Evolutionary conservation across 2,113 vertebrate genomes (phyloP).

Genomic region (Albula glossodonta): DNA sequence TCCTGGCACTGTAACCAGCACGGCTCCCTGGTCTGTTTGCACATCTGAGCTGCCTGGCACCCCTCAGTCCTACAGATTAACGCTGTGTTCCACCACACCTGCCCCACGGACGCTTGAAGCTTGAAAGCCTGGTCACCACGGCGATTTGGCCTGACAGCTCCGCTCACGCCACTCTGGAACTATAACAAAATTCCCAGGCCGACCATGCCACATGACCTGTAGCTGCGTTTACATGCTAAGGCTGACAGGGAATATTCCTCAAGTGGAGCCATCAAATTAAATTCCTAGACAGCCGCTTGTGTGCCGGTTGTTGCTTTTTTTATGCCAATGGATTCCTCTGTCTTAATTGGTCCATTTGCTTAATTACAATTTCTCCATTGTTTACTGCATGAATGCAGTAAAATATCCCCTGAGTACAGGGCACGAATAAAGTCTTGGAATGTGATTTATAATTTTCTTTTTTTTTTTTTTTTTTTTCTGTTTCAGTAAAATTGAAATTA

Average conservation of each 20-base stretch:
- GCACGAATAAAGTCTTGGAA: neutral
- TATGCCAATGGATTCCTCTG: neutral
- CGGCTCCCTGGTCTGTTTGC: conserved; percentile 36
- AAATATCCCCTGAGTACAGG: neutral
- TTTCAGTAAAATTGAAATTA: neutral
- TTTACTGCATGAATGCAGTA: neutral
- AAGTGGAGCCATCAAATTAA: no score
- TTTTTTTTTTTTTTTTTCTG: neutral
- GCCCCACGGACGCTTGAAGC: neutral
- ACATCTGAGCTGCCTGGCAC: conserved; percentile 30
- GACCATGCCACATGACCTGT: neutral
- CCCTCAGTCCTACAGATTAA: conserved; percentile 17
- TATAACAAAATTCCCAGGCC: no score
- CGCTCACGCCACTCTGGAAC: no score
- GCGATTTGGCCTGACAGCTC: neutral
- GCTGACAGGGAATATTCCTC: no score
- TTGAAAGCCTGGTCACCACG: neutral
- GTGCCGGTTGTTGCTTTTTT: neutral
- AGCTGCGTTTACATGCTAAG: neutral
- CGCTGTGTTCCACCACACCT: neutral
- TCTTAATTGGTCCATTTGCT: neutral
- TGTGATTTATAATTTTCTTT: neutral
- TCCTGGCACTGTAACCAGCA: neutral
- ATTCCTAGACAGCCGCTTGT: neutral
- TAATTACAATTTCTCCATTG: neutral